Evolutionary conservation across 23 tunicate genomes (phyloP).

Genomic region (Halocynthia aurantium): DNA sequence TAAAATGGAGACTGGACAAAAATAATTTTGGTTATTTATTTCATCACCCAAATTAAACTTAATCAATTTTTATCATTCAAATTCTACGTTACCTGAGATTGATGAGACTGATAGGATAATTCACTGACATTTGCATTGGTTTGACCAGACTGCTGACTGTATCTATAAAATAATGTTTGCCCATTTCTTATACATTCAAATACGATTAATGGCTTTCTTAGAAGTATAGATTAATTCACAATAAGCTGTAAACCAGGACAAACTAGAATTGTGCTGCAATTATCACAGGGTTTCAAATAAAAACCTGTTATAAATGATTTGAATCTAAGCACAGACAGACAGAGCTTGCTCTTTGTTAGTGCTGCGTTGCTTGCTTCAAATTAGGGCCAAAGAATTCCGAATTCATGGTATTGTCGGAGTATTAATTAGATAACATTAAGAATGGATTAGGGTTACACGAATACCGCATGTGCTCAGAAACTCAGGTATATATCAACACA

Average conservation of each 20-base stretch:
- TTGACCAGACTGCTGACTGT: slow-evolving; percentile 1
- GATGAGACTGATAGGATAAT: not conserved
- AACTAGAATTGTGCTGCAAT: too few relatives aligned
- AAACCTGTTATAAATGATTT: too few relatives aligned
- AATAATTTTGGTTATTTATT: too few relatives aligned
- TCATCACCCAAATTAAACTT: not conserved
- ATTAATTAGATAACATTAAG: too few relatives aligned
- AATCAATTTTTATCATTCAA: not conserved
- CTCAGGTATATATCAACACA: not conserved
- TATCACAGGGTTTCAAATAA: too few relatives aligned
- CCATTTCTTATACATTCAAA: not conserved
- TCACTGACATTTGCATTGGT: not conserved
- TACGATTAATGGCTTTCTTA: too few relatives aligned
- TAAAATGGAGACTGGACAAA: too few relatives aligned
- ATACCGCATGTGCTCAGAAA: too few relatives aligned
- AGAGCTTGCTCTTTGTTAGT: slow-evolving; percentile 89
- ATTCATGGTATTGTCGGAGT: not conserved
- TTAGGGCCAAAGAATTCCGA: slow-evolving; percentile 16
- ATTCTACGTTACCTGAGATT: not conserved
- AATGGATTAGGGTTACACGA: too few relatives aligned
- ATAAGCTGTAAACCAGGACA: too few relatives aligned
- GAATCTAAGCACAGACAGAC: slow-evolving; percentile 54
- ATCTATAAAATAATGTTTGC: not conserved
- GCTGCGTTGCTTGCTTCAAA: slow-evolving; percentile 63
- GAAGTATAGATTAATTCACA: too few relatives aligned